A percentile compares a stretch with the other conserved stretches of the same genome.
These are phyloP conservation scores for Sylvia atricapilla DNA, from an alignment of 2,113 vertebrate species.

Conservation along the genomic window DNA sequence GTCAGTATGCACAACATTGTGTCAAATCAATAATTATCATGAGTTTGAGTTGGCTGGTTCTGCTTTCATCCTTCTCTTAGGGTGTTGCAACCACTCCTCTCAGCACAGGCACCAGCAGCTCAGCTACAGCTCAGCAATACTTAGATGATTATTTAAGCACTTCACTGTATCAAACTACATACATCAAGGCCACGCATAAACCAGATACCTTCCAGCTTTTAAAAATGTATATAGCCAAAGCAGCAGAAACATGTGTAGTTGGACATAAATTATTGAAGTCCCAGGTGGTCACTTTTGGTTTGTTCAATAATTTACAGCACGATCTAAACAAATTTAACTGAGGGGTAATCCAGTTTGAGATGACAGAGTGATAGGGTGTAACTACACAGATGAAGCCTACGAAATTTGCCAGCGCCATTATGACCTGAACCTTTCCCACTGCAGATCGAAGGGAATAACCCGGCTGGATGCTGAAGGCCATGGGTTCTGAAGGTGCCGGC, in stretches of 20 bases:
- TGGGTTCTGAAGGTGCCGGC: background rate
- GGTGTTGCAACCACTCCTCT: background rate
- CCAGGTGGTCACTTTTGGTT: background rate
- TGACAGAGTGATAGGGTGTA: background rate
- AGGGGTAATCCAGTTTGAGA: background rate
- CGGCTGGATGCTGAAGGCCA: background rate
- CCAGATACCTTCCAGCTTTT: background rate
- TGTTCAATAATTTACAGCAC: background rate
- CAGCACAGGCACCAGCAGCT: background rate
- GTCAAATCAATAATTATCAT: background rate
- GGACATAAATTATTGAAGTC: background rate
- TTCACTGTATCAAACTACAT: background rate
- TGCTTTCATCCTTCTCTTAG: background rate
- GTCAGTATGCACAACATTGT: background rate
- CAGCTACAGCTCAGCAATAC: background rate
- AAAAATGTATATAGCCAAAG: background rate
- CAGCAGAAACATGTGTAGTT: background rate
- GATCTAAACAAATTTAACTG: background rate
- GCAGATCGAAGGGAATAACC: background rate
- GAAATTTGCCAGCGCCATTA: background rate
- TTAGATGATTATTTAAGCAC: background rate
- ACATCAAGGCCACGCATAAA: background rate
- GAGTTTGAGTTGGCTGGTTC: background rate
- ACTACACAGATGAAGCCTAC: background rate
- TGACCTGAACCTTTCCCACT: background rate